Base-by-base conservation (phyloP, 2,113 vertebrate species). In the Rhinichthys klamathensis region DNA sequence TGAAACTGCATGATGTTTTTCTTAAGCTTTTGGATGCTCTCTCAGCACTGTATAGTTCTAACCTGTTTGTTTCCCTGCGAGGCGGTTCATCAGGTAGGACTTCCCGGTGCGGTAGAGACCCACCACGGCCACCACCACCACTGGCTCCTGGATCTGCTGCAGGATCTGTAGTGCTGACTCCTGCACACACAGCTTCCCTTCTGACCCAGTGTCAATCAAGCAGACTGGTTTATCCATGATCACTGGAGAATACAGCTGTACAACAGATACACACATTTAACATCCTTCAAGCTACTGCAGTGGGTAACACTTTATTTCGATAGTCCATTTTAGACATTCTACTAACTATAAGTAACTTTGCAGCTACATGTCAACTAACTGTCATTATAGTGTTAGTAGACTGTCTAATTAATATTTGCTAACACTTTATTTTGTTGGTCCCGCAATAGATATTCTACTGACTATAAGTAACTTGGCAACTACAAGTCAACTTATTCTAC, bases 21-120 rank as follows among this genome's bases (percentile, higher is more conserved):
- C 18, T 21, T 1, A 3, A 27, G 41, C 0, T 8, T 67, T 1
- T 25, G 18, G 49, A 41, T 80, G 12, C 23, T 27, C 3, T 38
- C 8, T n/a, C n/a, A n/a, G n/a, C n/a, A n/a, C n/a, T n/a, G n/a
- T n/a, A n/a, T n/a, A n/a, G n/a, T n/a, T 30, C 27, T 69, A 0
- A 90, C 89, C 89, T 73, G n/a, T 85, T 15, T 58, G 63, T 61
- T 85, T 81, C 18, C 83, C 85, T 4, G 88, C 88, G n/a, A 90
- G 86, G 32, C 76, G 87, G n/a, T 90, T 90, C 89, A 90, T 90
- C 44, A 90, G 88, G 67, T 89, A 90, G 21, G 90, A 90, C 60
- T 84, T 84, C 38, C 82, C 72, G 12, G 70, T 76, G 38, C 82
- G 72, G 82, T 76, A 84, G 35, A 76, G 83, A 21, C 83, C 83